Base-by-base conservation (phyloP, 1,140 invertebrate species). In the Arctopsyche grandis region DNA sequence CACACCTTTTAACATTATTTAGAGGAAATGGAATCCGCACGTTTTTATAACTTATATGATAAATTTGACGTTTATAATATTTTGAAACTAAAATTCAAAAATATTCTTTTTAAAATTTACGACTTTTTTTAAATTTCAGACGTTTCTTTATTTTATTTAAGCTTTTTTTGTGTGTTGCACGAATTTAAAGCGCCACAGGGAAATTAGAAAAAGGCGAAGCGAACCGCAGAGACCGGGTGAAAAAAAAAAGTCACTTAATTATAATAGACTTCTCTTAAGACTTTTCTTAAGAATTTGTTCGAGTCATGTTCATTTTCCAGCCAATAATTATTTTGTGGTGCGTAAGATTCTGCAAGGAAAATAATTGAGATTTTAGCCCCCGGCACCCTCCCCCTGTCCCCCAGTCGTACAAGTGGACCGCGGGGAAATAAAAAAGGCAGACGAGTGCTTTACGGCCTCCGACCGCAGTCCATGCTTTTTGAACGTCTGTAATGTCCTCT, bases 311-410 rank as follows among this genome's bases (percentile, higher is more conserved):
- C 85, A 88, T 88, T 89, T 88, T 89, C 88, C 87, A 86, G 85
- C 87, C 85, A 86, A 87, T 88, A 87, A 89, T 89, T 88, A 88
- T 88, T 89, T 88, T 88, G 87, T 88, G 87, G 85, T 86, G 86
- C 87, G 88, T 88, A 76, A 74, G 86, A 88, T 86, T 83, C 82
- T 81, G 81, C 83, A 84, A 85, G 83, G 85, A 86, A 86, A 86
- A 82, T 80, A 82, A 82, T 82, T 82, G 81, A 80, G 78, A 82
- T 79, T 79, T 82, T 80, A 63, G 22, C 22, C 21, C 21, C 10
- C 19, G 21, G 22, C n/a, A 9, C 63, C 56, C 56, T 16, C n/a
- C 56, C 56, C 56, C 56, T 60, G 9, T 7, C 29, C 29, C 29
- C 19, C 9, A 22, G 26, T 44, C 46, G 46, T 46, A n/a, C 78